Base-by-base conservation (phyloP, 1,140 invertebrate genomes). In the Aphaenogaster floridana region DNA sequence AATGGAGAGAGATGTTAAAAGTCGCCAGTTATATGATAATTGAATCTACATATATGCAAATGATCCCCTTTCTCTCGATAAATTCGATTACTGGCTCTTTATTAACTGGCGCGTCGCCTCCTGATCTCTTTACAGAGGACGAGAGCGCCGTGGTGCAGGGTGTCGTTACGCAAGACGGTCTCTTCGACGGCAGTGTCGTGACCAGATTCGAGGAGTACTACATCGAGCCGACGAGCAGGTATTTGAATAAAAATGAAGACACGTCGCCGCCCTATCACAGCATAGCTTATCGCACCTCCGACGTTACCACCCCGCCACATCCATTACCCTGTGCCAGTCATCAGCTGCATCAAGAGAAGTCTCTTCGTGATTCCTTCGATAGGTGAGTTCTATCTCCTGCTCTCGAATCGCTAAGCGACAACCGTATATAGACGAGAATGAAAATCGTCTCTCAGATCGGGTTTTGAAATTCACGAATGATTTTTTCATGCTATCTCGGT, bases 101-200 rank as follows among this genome's bases (percentile, higher is more conserved):
- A 69, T 61, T 77, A 42, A 77, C 15, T 28, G 17, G 54, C 42
- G 54, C 42, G 11, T 42, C 42, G 13, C 39, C 11, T 63, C 52
- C 9, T 21, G 69, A 72, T 85, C 50, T 50, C 66, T 93, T 97
- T 97, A 3, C 96, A 98, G 98, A 97, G 96, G 98, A 98, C 91
- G 97, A 98, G 77, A 96, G 96, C n/a, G 97, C 98, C n/a, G 93
- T 96, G 76, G 98, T 99, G 42, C 97, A 98, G 91, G 98, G 98
- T 36, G 95, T 99, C 84, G 96, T 99, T 66, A 99, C 98, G 78
- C 96, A 96, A 66, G 97, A 98, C 72, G 98, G 98, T 80, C 96
- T 98, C 36, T 98, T 99, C 93, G 98, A 99, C 94, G 98, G 98
- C 21, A 97, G 97, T 36, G 97, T 99, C 84, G 96, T 96, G 87